These are phyloP conservation scores for Austrolebias charrua DNA, from an alignment of 2,797 vertebrate genomes.

Conservation along the genomic window DNA sequence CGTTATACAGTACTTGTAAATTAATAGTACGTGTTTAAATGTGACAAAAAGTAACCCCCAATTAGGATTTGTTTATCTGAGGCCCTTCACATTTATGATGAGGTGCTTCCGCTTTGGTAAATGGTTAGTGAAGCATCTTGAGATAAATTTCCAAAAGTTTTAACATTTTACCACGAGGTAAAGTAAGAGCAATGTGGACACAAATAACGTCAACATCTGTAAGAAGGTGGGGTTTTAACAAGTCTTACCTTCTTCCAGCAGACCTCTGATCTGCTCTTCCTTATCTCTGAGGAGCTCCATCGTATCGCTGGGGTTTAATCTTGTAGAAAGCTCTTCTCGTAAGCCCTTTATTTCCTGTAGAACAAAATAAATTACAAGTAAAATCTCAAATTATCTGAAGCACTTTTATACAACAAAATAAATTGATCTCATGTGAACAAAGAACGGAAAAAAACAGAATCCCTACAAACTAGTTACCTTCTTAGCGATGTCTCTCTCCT, in stretches of 20 bases:
- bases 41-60: background rate
- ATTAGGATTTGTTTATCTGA: background rate
- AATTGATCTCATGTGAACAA: background rate
- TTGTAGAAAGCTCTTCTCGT: slow-evolving; percentile 90
- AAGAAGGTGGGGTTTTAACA: background rate
- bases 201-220: background rate
- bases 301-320: slow-evolving; percentile 91
- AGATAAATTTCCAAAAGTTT: background rate
- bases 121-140: background rate
- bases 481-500: slow-evolving; percentile 95
- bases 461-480: slow-evolving; percentile 80
- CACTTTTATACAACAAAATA: background rate
- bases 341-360: slow-evolving; percentile 90
- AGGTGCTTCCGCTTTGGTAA: background rate
- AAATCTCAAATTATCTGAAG: background rate
- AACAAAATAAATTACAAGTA: slow-evolving; percentile 9
- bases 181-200: background rate
- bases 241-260: slow-evolving; percentile 92
- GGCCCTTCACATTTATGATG: background rate
- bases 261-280: slow-evolving; percentile 94
- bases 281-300: slow-evolving; percentile 93
- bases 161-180: background rate
- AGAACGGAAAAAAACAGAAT: background rate
- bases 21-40: background rate
- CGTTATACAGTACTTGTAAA: background rate